phyloP scores from a whole-genome alignment of 2,888 invertebrate species.

The Polyploca ridens region DNA sequence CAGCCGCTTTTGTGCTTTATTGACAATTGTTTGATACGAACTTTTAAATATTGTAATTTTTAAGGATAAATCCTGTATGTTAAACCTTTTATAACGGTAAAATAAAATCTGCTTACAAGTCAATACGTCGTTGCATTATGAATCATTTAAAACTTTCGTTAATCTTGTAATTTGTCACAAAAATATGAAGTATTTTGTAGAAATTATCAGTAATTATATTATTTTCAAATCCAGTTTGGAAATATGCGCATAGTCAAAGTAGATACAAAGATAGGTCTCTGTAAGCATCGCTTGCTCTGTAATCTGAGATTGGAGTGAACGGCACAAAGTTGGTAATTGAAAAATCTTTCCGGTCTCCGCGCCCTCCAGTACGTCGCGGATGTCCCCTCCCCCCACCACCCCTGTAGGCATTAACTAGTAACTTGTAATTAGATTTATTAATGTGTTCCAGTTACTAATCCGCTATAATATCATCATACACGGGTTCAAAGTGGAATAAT shows the following conservation, averaged over 20 bases:
- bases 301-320: slow-evolving; percentile 70
- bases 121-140: no score
- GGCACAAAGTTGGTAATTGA: slow-evolving; percentile 82
- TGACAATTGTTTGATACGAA: no score
- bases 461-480: neutral
- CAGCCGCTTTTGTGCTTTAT: neutral
- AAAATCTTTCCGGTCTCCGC: slow-evolving; percentile 71
- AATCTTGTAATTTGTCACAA: no score
- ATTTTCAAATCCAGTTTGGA: neutral
- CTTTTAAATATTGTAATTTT: no score
- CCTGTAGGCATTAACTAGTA: slow-evolving; percentile 40
- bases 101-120: no score
- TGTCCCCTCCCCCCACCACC: slow-evolving; percentile 25
- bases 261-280: slow-evolving; percentile 25
- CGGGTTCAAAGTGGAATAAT: neutral
- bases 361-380: slow-evolving; percentile 8
- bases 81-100: no score
- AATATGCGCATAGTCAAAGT: neutral
- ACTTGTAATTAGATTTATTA: slow-evolving; percentile 51
- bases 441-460: slow-evolving; percentile 9
- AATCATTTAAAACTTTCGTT: no score
- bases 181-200: no score
- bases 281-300: slow-evolving; percentile 48
- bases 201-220: neutral
- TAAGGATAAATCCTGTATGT: neutral